These are phyloP conservation scores for Garrulus glandarius DNA, from an alignment of 2,797 vertebrate genomes.

Conservation along the genomic window DNA sequence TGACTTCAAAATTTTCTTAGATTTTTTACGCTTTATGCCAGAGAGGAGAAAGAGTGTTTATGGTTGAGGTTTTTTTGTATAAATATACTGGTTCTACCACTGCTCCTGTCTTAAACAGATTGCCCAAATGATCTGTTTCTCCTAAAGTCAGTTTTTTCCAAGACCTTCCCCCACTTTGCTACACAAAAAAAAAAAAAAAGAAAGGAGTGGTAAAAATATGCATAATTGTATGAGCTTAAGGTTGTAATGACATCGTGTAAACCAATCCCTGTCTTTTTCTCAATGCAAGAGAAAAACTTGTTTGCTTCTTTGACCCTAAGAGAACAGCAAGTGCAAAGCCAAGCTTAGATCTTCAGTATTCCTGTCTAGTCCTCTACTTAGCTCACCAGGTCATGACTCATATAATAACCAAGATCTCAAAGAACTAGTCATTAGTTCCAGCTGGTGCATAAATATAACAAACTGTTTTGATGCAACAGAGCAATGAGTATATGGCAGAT, in stretches of 20 bases:
- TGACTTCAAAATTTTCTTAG: background rate
- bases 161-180: background rate
- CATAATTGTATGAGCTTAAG: background rate
- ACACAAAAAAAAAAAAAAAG: background rate
- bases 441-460: background rate
- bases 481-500: background rate
- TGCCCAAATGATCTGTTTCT: background rate
- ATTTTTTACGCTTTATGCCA: background rate
- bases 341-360: background rate
- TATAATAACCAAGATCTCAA: background rate
- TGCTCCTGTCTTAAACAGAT: background rate
- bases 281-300: background rate
- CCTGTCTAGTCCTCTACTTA: background rate
- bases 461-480: background rate
- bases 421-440: background rate
- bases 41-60: background rate
- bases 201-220: rapidly evolving
- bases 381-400: background rate
- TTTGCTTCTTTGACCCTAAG: background rate
- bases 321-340: background rate
- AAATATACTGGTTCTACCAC: background rate
- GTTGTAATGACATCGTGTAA: background rate
- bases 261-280: background rate
- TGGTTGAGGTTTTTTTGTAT: background rate
- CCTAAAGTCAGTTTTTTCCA: background rate